Conservation (phyloP, 2,113 vertebrate genomes). For the Perccottus glenii region DNA sequence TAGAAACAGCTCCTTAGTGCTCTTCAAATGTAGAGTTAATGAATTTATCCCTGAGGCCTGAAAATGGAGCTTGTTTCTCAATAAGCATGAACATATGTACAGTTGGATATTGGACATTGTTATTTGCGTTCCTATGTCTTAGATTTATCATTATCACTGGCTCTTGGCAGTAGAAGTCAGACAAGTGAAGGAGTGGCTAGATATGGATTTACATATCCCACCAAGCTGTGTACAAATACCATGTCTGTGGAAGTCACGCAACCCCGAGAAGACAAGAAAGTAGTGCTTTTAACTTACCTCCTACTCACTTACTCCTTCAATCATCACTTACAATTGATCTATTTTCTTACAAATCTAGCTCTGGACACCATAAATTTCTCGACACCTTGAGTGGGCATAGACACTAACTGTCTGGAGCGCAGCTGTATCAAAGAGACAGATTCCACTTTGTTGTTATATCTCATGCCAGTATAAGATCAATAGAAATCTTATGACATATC, state of each 20-base stretch:
- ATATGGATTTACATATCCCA: slow-evolving; percentile 35
- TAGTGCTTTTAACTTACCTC: neutral
- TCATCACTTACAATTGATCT: too few relatives aligned
- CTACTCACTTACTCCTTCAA: too few relatives aligned
- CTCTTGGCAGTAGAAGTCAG: slow-evolving; percentile 14
- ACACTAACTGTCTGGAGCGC: too few relatives aligned
- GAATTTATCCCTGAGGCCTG: slow-evolving; percentile 21
- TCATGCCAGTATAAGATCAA: too few relatives aligned
- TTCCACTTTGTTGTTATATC: too few relatives aligned
- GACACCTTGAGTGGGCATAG: too few relatives aligned
- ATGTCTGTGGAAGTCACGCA: neutral
- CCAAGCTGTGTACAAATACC: neutral
- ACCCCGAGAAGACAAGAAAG: neutral
- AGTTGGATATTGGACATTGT: slow-evolving; percentile 22
- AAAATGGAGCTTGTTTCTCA: slow-evolving; percentile 19
- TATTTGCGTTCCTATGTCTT: neutral
- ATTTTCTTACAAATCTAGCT: too few relatives aligned
- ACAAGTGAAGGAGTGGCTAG: neutral
- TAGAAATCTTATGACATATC: too few relatives aligned
- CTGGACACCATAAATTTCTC: too few relatives aligned
- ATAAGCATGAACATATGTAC: slow-evolving; percentile 37
- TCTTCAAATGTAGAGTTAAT: slow-evolving; percentile 10
- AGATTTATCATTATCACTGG: neutral
- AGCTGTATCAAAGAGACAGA: too few relatives aligned
- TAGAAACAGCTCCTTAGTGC: slow-evolving; percentile 3